phyloP scores from a whole-genome alignment of 1,140 invertebrate species.

The Parasteatoda tepidariorum region DNA sequence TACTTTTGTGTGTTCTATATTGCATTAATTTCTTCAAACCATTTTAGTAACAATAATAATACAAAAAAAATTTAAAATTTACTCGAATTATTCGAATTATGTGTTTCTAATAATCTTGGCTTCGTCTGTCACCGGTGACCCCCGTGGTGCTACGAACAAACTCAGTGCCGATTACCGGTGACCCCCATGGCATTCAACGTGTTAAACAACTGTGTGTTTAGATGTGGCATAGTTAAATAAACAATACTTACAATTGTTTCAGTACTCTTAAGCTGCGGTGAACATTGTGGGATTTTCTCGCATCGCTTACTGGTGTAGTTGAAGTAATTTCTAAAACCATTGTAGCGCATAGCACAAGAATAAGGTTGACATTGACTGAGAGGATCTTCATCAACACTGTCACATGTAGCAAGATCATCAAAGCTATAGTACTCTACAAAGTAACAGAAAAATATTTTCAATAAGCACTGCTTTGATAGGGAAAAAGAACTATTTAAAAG shows the following conservation, averaged over 20 bases:
- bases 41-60: too few relatives aligned
- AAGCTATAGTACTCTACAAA: conserved; percentile 25
- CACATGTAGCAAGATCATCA: conserved; percentile 66
- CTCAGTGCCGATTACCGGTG: too few relatives aligned
- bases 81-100: too few relatives aligned
- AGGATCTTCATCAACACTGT: conserved; percentile 69
- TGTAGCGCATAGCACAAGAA: conserved; percentile 72
- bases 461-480: too few relatives aligned
- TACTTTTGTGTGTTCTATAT: too few relatives aligned
- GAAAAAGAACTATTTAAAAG: not conserved
- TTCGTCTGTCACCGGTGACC: too few relatives aligned
- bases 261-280: conserved; percentile 64
- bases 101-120: too few relatives aligned
- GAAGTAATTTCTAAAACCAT: conserved; percentile 69
- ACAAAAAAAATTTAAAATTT: too few relatives aligned
- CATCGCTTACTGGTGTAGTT: conserved; percentile 68
- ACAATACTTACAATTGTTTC: not conserved
- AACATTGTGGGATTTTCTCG: conserved; percentile 68
- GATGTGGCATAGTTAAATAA: not conserved
- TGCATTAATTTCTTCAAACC: too few relatives aligned
- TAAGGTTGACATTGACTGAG: conserved; percentile 72
- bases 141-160: too few relatives aligned
- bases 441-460: not conserved
- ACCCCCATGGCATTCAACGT: too few relatives aligned
- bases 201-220: too few relatives aligned